Conservation (phyloP, 2,797 vertebrate genomes). For the Sebastes hopkinsi region DNA sequence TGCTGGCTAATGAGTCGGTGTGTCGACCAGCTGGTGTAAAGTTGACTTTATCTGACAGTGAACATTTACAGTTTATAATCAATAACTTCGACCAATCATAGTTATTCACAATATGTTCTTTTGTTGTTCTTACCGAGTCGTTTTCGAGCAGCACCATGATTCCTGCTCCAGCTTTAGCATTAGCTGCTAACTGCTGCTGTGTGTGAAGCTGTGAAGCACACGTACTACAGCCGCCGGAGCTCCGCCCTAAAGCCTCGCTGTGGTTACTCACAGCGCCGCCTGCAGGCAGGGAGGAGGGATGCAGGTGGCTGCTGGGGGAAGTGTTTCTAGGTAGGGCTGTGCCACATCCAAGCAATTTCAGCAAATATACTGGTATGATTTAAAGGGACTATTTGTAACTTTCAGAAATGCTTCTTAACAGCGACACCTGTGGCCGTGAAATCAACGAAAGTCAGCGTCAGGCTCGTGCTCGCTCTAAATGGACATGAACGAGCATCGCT, state of each 20-base stretch:
- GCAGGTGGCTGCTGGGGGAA: too few species aligned
- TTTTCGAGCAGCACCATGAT: conserved; percentile 86
- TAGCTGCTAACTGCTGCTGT: neutral
- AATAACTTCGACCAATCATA: rapidly evolving
- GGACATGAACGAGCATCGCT: too few species aligned
- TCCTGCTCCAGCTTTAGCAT: neutral
- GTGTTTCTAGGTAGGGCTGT: too few species aligned
- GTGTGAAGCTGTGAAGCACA: conserved; percentile 72
- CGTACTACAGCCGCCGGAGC: conserved; percentile 72
- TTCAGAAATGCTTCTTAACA: too few species aligned
- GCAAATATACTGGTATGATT: too few species aligned
- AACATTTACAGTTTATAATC: too few species aligned
- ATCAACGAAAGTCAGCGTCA: too few species aligned
- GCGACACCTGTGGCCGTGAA: too few species aligned
- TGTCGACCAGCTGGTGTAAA: neutral
- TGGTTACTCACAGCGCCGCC: neutral
- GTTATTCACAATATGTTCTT: rapidly evolving
- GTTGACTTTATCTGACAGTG: neutral
- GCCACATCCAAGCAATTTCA: too few species aligned
- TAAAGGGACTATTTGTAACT: too few species aligned
- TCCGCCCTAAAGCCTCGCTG: conserved; percentile 44
- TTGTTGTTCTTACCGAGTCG: conserved; percentile 78
- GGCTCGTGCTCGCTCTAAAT: too few species aligned
- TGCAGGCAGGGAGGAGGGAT: conserved; percentile 8
- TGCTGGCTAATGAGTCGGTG: neutral